Evolutionary conservation across 2,113 vertebrate genomes (phyloP).

Genomic region (Sardina pilchardus): DNA sequence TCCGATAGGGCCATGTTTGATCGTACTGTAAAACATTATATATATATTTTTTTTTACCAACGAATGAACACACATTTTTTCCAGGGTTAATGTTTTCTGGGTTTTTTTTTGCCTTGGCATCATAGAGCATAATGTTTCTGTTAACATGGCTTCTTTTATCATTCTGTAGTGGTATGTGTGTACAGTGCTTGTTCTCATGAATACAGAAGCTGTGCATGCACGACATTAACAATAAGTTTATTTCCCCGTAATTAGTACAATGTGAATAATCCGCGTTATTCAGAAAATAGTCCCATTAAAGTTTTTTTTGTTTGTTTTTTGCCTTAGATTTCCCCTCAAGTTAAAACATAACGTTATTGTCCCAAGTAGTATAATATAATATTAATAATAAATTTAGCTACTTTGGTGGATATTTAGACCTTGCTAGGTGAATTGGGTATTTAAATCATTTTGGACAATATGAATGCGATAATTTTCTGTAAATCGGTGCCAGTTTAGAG

Average conservation of each 20-base stretch:
- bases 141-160: not conserved
- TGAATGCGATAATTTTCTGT: not conserved
- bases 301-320: not conserved
- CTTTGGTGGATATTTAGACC: not conserved
- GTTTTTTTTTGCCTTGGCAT: not conserved
- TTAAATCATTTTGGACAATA: not conserved
- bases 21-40: too few species aligned
- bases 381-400: not conserved
- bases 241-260: not conserved
- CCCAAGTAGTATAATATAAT: not conserved
- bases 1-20: not conserved
- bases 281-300: not conserved
- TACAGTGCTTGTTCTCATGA: not conserved
- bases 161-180: not conserved
- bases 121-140: not conserved
- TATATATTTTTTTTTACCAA: too few species aligned
- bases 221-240: not conserved
- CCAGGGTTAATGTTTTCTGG: not conserved
- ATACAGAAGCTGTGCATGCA: not conserved
- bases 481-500: not conserved
- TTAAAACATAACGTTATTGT: not conserved
- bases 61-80: not conserved
- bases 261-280: not conserved
- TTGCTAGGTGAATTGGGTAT: not conserved
- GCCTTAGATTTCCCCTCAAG: not conserved